Base-by-base conservation (phyloP, 2,888 invertebrate species). In the Ophonus ardosiacus region DNA sequence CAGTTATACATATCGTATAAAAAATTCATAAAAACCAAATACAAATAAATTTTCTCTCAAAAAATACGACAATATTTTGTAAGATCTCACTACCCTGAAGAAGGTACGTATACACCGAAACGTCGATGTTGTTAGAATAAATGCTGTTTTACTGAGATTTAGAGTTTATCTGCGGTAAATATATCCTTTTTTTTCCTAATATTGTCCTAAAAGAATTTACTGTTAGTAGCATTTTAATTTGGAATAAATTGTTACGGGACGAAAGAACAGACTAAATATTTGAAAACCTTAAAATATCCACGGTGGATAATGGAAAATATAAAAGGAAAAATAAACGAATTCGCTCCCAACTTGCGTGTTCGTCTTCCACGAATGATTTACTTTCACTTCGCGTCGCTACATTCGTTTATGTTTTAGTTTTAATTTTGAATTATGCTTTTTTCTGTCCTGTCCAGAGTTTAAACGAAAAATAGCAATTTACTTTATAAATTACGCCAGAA, bases 371-470 rank as follows among this genome's bases (percentile, higher is more conserved):
- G 78, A 78, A 65, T 84, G 78, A 84, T 84, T 84, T 84, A 84
- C 78, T 78, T 84, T 84, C 84, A 84, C 63, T 84, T 84, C 38
- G 84, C 84, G 3, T 51, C 84, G 78, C 78, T 78, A 84, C 63
- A 83, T 83, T 82, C 82, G 82, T 43, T 74, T 82, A 68, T 80
- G 61, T 80, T 80, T 61, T 61, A 17, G 74, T 74, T 13, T 74
- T 18, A 21, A 51, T 74, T 74, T 74, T 51, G 51, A 51, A 21
- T 74, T 51, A 51, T 57, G 57, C 10, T 78, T 74, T 43, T 43
- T 74, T 74, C 8, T 18, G 68, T 71, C 21, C 8, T 40, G 68
- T 18, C 43, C 17, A 1, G 71, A 74, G 8, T 15, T 31, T 38
- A 68, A 74, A 43, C 43, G 71, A 43, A 74, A 74, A 43, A 43